These are phyloP conservation scores for Distichodus sexfasciatus DNA, from an alignment of 2,797 vertebrate genomes.

Conservation along the genomic window DNA sequence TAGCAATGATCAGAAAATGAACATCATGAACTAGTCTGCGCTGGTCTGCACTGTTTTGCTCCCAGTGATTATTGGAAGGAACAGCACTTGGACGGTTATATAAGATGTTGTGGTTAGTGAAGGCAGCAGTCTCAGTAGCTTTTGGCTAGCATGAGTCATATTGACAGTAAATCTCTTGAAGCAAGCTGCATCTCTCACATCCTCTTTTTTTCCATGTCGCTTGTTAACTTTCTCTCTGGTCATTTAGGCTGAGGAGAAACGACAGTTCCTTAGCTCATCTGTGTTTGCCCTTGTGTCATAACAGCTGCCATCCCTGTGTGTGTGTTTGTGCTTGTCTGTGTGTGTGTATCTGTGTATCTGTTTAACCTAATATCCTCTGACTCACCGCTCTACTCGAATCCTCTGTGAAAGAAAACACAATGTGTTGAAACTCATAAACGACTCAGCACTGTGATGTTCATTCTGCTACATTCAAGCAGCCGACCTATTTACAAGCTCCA, in stretches of 20 bases:
- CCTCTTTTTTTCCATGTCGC: neutral
- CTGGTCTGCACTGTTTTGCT: neutral
- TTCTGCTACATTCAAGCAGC: slow-evolving; percentile 8
- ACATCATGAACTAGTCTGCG: no score
- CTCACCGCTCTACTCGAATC: slow-evolving; percentile 39
- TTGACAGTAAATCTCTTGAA: slow-evolving; percentile 30
- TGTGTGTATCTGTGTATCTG: neutral
- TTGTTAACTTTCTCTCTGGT: neutral
- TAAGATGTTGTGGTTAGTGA: slow-evolving; percentile 30
- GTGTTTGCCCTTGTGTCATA: slow-evolving; percentile 41
- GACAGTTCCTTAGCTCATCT: slow-evolving; percentile 18
- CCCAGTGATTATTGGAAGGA: neutral
- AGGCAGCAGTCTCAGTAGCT: slow-evolving; percentile 15
- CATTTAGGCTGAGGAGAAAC: slow-evolving; percentile 21
- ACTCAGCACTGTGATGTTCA: slow-evolving; percentile 22
- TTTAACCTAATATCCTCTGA: slow-evolving; percentile 51
- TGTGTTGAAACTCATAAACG: slow-evolving; percentile 17
- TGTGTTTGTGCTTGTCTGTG: slow-evolving; percentile 25
- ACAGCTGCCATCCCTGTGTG: slow-evolving; percentile 47
- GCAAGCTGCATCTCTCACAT: neutral
- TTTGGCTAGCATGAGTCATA: slow-evolving; percentile 23
- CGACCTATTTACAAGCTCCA: slow-evolving; percentile 25
- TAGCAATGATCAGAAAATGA: neutral
- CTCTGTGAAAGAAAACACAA: slow-evolving; percentile 12
- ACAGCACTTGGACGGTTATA: slow-evolving; percentile 17